These are phyloP conservation scores for Bradypus variegatus DNA, from an alignment of 2,797 vertebrate genomes.

Conservation along the genomic window DNA sequence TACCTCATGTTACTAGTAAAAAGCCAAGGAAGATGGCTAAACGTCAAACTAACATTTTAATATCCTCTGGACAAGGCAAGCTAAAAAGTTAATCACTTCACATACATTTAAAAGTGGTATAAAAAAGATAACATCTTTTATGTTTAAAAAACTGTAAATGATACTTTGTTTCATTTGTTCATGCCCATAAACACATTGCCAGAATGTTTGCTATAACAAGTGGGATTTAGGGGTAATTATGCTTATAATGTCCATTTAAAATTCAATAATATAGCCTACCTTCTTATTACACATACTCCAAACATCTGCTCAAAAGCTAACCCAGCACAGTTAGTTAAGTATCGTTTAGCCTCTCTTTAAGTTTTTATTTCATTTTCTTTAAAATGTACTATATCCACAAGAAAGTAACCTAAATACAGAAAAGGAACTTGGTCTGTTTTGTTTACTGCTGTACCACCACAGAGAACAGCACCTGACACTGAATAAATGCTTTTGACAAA, in stretches of 20 bases:
- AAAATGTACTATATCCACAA: not conserved
- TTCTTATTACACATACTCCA: not conserved
- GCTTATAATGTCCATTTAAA: not conserved
- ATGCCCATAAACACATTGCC: accelerated
- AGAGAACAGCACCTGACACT: not conserved
- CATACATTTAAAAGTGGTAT: too few relatives aligned
- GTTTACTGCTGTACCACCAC: not conserved
- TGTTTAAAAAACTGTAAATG: not conserved
- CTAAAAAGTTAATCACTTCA: too few relatives aligned
- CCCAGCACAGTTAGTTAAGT: not conserved
- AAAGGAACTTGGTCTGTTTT: not conserved
- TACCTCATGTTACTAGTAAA: too few relatives aligned
- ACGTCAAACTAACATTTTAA: too few relatives aligned
- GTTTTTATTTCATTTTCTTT: not conserved
- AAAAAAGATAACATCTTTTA: not conserved
- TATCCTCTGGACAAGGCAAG: too few relatives aligned
- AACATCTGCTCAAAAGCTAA: not conserved
- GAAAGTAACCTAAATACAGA: not conserved
- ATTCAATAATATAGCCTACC: not conserved
- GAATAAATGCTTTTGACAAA: not conserved
- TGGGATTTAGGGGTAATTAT: not conserved
- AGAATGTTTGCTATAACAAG: not conserved
- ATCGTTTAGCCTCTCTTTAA: not conserved
- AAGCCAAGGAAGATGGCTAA: too few relatives aligned
- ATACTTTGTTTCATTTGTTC: too few relatives aligned